A percentile compares a stretch with the other conserved stretches of the same genome.
These are phyloP conservation scores for Trichomycterus rosablanca DNA, from an alignment of 2,113 vertebrate species.

Conservation along the genomic window DNA sequence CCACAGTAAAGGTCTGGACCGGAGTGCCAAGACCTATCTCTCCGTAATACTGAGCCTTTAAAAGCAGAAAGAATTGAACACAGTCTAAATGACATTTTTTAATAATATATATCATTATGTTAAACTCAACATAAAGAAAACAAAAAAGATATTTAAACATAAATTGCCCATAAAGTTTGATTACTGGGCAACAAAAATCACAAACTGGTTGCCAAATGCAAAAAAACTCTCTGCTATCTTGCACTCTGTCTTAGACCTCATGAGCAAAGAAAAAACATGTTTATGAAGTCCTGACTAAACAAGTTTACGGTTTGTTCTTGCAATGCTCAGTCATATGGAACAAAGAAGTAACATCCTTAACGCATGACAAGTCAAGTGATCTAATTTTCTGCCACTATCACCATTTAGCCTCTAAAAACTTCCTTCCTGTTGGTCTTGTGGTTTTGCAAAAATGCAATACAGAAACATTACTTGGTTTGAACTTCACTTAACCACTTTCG, in stretches of 20 bases:
- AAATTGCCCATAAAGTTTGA: not conserved
- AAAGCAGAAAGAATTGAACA: not conserved
- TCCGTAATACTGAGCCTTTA: constrained; percentile 90
- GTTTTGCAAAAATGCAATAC: not conserved
- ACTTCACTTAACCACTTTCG: too few species aligned
- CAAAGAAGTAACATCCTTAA: not conserved
- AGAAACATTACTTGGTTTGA: too few species aligned
- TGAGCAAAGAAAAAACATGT: not conserved
- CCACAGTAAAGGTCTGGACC: constrained; percentile 81
- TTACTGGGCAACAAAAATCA: not conserved
- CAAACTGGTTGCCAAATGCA: too few species aligned
- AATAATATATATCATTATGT: not conserved
- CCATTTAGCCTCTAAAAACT: not conserved
- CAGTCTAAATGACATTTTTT: too few species aligned
- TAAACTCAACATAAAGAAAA: not conserved
- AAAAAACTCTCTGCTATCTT: too few species aligned
- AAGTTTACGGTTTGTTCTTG: constrained; percentile 11
- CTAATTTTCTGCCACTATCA: not conserved
- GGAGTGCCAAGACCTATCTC: constrained; percentile 83
- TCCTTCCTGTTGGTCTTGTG: constrained; percentile 2
- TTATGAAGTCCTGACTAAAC: constrained; percentile 2
- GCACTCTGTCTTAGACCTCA: too few species aligned
- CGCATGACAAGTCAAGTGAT: not conserved
- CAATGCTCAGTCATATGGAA: not conserved
- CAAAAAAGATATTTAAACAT: not conserved